Base-by-base conservation (phyloP, 2,113 vertebrate genomes). In the Grus americana region DNA sequence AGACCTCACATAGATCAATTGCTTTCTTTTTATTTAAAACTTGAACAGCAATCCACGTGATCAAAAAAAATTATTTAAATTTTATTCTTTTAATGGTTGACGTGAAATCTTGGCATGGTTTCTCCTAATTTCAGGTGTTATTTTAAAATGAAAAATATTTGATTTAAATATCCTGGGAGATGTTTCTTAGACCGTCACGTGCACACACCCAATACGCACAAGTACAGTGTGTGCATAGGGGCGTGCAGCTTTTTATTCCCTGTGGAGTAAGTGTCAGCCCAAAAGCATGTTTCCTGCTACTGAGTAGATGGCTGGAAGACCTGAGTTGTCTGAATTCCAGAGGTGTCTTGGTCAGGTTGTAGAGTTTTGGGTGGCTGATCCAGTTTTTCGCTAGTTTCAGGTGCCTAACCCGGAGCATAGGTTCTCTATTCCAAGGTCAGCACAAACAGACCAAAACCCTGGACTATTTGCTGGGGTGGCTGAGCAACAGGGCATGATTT, bases 111-210 rank as follows among this genome's bases (percentile, higher is more conserved):
- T 79, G 67, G 23, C 44, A 7, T 47, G 16, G 23, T 15, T 66
- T 65, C 14, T 54, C 29, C 3, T 59, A 38, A 66, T 59, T 54
- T 50, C 32, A 52, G 32, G 36, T 58, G 42, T 79, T 46, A 21
- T 7, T 70, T 70, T 84, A 32, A 70, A 40, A 42, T 73, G 59
- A 27, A 50, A 42, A 58, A 52, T 34, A 18, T 10, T 81, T 59
- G 1, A 24, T 47, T 54, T 86, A 26, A n/a, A 26, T 71, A 19
- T 16, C 2, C 36, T 58, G 57, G 50, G 44, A 71, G 29, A 5
- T 58, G 57, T 54, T 52, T 61, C 38, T 18, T 74, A 52, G 59
- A 24, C 24, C 0, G 1, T 46, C 15, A 10, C 0, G 1, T 70
- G 49, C 32, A 11, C 8, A 6, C 5, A 2, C 30, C 7, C 11